Conservation (phyloP, 2,888 invertebrate genomes). For the Scelioninae gen. 1 region DNA sequence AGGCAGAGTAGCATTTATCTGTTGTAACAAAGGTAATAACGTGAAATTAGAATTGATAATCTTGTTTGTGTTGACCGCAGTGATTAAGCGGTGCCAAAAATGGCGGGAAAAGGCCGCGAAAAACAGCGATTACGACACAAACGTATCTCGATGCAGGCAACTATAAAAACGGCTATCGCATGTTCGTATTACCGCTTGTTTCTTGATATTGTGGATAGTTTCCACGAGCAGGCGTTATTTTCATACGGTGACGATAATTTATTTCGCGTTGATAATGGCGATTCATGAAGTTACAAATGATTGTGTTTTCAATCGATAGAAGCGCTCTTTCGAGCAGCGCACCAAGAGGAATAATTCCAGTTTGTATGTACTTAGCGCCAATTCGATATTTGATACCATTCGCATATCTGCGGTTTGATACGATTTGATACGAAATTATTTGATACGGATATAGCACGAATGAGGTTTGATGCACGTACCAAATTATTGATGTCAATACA, state of each 20-base stretch:
- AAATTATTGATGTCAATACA: slow-evolving; percentile 67
- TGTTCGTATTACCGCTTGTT: neutral
- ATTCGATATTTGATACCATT: slow-evolving; percentile 69
- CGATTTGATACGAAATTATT: slow-evolving; percentile 69
- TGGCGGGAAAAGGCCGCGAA: slow-evolving; percentile 9
- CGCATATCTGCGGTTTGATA: slow-evolving; percentile 70
- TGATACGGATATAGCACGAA: slow-evolving; percentile 70
- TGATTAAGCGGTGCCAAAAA: slow-evolving; percentile 30
- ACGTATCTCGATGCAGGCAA: too few relatives aligned
- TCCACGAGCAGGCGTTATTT: slow-evolving; percentile 37
- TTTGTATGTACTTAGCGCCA: slow-evolving; percentile 69
- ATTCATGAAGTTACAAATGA: slow-evolving; percentile 64
- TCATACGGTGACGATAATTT: slow-evolving; percentile 40
- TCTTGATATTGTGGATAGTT: slow-evolving; percentile 26
- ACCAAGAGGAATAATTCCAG: slow-evolving; percentile 66
- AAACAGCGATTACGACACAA: neutral
- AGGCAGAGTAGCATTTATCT: too few relatives aligned
- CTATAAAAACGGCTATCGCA: slow-evolving; percentile 1
- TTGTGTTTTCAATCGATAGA: slow-evolving; percentile 53
- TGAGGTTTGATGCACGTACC: slow-evolving; percentile 64
- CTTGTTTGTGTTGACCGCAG: slow-evolving; percentile 32
- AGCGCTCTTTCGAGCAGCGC: slow-evolving; percentile 31
- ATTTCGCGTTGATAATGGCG: slow-evolving; percentile 50
- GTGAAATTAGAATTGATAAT: slow-evolving; percentile 40
- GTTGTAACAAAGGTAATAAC: slow-evolving; percentile 44